A percentile compares a stretch with the other conserved stretches of the same genome.
Conservation (phyloP, 2,888 invertebrate genomes). For the Falcaria lacertinaria region DNA sequence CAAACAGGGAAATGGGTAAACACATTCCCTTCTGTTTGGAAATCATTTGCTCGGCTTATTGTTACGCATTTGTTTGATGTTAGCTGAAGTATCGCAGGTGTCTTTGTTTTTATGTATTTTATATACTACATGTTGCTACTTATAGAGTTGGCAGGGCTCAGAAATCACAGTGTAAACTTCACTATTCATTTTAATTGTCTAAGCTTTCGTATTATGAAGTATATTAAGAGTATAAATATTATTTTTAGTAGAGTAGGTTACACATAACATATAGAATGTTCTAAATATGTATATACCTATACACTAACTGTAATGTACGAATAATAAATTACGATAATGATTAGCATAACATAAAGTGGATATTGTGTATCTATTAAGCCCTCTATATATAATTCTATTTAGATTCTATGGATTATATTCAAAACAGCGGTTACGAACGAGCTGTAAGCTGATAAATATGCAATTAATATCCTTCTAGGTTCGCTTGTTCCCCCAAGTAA, state of each 20-base stretch:
- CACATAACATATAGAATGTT: too few relatives aligned
- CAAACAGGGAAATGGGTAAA: constrained; percentile 2
- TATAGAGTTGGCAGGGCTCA: neutral
- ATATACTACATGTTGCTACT: neutral
- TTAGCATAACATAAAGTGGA: too few relatives aligned
- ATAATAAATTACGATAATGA: too few relatives aligned
- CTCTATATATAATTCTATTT: neutral
- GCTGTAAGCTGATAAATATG: constrained; percentile 51
- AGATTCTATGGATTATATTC: constrained; percentile 17
- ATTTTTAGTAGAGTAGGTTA: too few relatives aligned
- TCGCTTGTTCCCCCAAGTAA: constrained; percentile 41
- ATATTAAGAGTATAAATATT: too few relatives aligned
- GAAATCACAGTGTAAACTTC: too few relatives aligned
- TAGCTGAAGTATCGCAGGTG: neutral
- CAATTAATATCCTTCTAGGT: constrained; percentile 43
- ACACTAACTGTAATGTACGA: too few relatives aligned
- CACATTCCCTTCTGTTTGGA: constrained; percentile 1
- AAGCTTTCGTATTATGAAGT: too few relatives aligned
- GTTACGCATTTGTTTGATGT: constrained; percentile 1
- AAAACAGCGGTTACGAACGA: constrained; percentile 26
- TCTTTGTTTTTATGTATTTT: neutral
- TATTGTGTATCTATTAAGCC: neutral
- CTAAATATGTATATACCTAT: too few relatives aligned
- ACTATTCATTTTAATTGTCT: too few relatives aligned
- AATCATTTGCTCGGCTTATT: constrained; percentile 1